phyloP scores from a whole-genome alignment of 2,888 invertebrate genomes.

The Monoplex corrugatus region DNA sequence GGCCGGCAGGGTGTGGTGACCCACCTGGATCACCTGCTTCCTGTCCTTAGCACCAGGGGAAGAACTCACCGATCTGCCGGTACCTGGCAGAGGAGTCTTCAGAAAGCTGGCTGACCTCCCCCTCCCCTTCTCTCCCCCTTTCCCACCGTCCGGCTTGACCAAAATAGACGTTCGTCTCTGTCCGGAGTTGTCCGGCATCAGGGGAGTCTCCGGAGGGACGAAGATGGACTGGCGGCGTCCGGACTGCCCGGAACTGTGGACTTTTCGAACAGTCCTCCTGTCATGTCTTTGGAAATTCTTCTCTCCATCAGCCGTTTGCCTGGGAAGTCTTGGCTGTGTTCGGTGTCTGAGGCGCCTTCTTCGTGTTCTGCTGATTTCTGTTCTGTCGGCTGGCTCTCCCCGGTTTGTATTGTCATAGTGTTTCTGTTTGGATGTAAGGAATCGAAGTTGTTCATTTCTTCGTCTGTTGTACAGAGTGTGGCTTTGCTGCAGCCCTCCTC shows the following conservation, averaged over 20 bases:
- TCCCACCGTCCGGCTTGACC: not conserved
- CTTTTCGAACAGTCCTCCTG: constrained; percentile 23
- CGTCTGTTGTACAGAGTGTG: not conserved
- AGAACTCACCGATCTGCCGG: not conserved
- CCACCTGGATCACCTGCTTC: constrained; percentile 31
- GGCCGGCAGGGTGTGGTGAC: constrained; percentile 66
- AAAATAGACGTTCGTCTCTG: not conserved
- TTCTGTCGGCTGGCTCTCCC: not conserved
- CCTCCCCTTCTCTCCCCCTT: constrained; percentile 27
- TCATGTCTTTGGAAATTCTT: constrained; percentile 25
- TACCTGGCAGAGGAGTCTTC: constrained; percentile 42
- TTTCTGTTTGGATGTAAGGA: too few relatives aligned
- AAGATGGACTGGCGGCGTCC: constrained; percentile 12
- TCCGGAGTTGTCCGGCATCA: not conserved
- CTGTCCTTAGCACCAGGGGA: not conserved
- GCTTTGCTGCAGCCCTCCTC: not conserved
- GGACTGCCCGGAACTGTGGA: not conserved
- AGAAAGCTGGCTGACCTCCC: constrained; percentile 53
- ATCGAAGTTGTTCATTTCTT: not conserved
- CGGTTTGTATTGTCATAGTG: not conserved
- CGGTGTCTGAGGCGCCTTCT: not conserved
- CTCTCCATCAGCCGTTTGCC: not conserved
- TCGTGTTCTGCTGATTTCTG: not conserved
- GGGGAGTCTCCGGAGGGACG: not conserved
- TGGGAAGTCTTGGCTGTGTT: not conserved